phyloP scores from a whole-genome alignment of 2,888 invertebrate species.

The Epinotia bilunana region DNA sequence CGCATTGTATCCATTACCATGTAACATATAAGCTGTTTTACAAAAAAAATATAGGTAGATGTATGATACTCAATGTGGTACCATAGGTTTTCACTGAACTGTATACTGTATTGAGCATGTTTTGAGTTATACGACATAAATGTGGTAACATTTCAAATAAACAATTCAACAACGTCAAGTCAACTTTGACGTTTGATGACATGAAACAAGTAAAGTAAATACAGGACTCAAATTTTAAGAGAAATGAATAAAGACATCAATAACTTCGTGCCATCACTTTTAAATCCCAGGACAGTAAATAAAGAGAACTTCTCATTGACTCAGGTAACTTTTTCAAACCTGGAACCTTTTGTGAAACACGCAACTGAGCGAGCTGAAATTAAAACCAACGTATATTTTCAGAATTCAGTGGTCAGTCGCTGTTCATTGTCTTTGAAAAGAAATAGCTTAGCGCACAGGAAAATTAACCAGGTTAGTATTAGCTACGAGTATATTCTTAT shows the following conservation, averaged over 20 bases:
- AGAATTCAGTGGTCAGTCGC: constrained; percentile 64
- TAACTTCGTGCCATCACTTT: constrained; percentile 67
- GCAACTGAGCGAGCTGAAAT: background rate
- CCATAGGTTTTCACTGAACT: too few relatives aligned
- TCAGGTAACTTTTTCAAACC: constrained; percentile 60
- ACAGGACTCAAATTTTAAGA: constrained; percentile 1
- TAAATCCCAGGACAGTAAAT: constrained; percentile 66
- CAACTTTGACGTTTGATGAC: background rate
- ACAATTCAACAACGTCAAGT: background rate
- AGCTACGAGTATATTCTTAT: background rate
- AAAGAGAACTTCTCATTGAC: constrained; percentile 61
- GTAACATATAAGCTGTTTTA: too few relatives aligned
- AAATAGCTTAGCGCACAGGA: constrained; percentile 49
- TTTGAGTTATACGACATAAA: background rate
- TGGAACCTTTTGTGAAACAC: background rate
- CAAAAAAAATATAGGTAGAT: too few relatives aligned
- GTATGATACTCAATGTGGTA: too few relatives aligned
- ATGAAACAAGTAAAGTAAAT: constrained; percentile 34
- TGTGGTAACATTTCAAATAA: background rate
- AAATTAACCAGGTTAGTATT: constrained; percentile 48
- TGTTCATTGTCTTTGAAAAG: constrained; percentile 64
- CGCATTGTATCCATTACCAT: too few relatives aligned
- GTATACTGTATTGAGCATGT: background rate
- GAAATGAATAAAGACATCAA: constrained; percentile 64
- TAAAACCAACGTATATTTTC: constrained; percentile 23